Evolutionary conservation across 2,113 vertebrate species (phyloP), one percentile per base, ranked within the genome.

Genomic region (Chaetops frenatus): DNA sequence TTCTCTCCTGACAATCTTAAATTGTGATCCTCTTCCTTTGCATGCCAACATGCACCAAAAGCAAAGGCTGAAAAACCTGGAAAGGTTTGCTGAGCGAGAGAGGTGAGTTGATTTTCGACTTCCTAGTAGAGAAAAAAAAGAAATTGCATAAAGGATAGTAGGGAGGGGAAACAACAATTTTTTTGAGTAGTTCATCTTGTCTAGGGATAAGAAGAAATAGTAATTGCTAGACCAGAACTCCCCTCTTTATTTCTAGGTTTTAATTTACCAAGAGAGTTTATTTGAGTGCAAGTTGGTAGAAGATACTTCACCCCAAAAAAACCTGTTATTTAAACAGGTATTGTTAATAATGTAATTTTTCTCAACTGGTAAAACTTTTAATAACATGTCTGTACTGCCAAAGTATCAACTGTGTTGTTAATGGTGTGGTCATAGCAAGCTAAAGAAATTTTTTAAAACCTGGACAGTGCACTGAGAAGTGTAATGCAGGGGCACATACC

Each of bases 11-110:
- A 98, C 98, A n/a, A 99, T 99, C 93, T 80, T 99, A 95, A 99
- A 98, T 60, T 97, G 98, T 25, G 97, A 96, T 79, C 98, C 99
- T 0, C 96, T 99, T 81, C 98, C 98, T 36, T 97, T 99, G 35
- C 99, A 99, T 2, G 99, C 99, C 61, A 99, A 99, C 96, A 99
- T 99, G 99, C 99, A 99, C 96, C 99, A 99, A 98, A 99, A 99
- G 83, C 99, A 99, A 94, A 98, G 99, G 48, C 97, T 99, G 67
- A 99, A 99, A 97, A 99, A 99, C 96, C 97, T 99, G 96, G 99
- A 99, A 96, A 97, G 98, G 65, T 99, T 99, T 97, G 99, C 99
- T 13, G 98, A 98, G 61, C 97, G 98, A 79, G 98, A 99, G 29
- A 99, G 98, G 99, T 99, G 93, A 98, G 98, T 94, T 73, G 27